Evolutionary conservation across 1,140 invertebrate species (phyloP), one percentile per base, ranked within the genome.

Genomic region (Solenopsis invicta): DNA sequence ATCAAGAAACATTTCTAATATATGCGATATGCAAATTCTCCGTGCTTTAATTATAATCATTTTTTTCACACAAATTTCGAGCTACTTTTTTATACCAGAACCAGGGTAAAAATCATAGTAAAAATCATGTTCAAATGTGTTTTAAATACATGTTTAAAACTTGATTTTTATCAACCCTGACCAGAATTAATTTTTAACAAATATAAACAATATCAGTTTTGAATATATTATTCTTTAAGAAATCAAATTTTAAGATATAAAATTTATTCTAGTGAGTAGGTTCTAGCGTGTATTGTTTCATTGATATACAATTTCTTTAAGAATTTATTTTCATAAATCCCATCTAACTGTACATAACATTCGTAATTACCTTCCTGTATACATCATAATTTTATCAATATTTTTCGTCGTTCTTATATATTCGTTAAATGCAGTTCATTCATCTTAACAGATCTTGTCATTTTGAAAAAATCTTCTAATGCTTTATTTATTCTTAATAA

Each of bases 301-400:
- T 64, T 29, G 1, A 74, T 48, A 48, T 21, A 71, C 2, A 41
- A 34, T 64, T 74, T 64, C 56, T 90, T 86, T 67, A 77, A 52
- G 74, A 77, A 86, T 90, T 88, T 90, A 90, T 90, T 90, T 81
- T 21, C 29, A 90, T 85, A 85, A 84, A 90, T 88, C 85, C 85
- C 75, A 87, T 80, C 6, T 71, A 66, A 88, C 86, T 90, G 69
- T 90, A 90, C 88, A 90, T 61, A 90, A 90, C 78, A 89, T 85
- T 54, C 12, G 37, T 64, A 41, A 64, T 61, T 75, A 59, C 24
- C 50, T 48, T 74, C 18, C 50, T 72, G 13, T 59, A 4, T 69
- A 67, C 54, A 12, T 37, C 13, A 12, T 34, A 45, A 37, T 66
- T 16, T 52, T 54, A 45, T 54, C 9, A 16, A 71, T 75, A 61